Percentiles rank a stretch among this genome's conserved stretches.
phyloP scores from a whole-genome alignment of 2,113 vertebrate genomes.

The Theropithecus gelada region DNA sequence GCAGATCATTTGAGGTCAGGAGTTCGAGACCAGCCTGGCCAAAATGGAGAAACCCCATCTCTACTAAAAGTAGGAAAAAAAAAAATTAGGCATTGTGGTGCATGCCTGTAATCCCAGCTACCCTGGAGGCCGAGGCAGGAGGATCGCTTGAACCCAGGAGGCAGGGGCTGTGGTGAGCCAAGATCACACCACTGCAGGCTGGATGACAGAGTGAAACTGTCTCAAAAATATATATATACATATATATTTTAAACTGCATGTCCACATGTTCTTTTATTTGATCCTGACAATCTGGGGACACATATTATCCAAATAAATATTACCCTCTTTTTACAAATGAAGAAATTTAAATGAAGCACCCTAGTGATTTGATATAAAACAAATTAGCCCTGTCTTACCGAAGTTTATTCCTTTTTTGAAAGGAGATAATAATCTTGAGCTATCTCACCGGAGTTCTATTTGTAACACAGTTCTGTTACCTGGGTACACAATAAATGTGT shows the following conservation, averaged over 20 bases:
- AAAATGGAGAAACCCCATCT: neutral
- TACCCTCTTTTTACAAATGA: neutral
- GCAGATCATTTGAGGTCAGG: neutral
- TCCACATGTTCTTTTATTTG: neutral
- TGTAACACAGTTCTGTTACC: neutral
- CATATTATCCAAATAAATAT: neutral
- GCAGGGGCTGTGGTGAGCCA: too few species aligned
- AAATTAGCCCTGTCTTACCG: neutral
- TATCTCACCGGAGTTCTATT: neutral
- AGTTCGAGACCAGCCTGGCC: neutral
- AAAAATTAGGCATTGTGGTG: neutral
- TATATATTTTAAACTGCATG: neutral
- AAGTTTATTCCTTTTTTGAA: conserved; percentile 15
- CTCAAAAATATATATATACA: neutral
- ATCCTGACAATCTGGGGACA: neutral
- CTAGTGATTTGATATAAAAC: neutral
- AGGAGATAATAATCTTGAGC: neutral
- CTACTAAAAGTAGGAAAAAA: neutral
- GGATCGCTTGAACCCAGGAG: neutral
- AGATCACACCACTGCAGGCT: neutral
- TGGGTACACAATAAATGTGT: neutral
- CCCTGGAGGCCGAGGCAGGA: neutral
- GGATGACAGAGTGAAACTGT: neutral
- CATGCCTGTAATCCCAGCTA: neutral
- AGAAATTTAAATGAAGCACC: neutral